Percentiles rank a stretch among this genome's conserved stretches.
Evolutionary conservation across 1,140 invertebrate species (phyloP).

Genomic region (Conopomorpha cramerella): DNA sequence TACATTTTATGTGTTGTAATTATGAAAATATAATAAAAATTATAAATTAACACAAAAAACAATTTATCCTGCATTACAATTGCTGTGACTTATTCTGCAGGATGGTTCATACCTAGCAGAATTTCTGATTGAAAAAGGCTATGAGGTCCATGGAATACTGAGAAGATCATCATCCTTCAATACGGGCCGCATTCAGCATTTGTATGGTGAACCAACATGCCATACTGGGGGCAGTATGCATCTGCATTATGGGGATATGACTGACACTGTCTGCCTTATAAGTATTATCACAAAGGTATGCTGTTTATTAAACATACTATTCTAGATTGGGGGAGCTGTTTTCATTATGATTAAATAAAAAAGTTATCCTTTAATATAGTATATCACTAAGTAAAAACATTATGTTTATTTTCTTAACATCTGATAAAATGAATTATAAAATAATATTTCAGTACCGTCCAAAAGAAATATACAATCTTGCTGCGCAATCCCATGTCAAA

Average conservation of each 20-base stretch:
- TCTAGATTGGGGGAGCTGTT: too few species aligned
- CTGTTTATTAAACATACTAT: too few species aligned
- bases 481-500: conserved; percentile 99
- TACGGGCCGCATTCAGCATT: conserved; percentile 92
- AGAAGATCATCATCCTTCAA: conserved; percentile 95
- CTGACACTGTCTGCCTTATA: conserved; percentile 95
- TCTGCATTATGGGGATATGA: conserved; percentile 99
- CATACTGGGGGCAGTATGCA: conserved; percentile 88
- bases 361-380: too few species aligned
- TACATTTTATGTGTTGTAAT: too few species aligned
- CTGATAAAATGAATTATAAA: too few species aligned
- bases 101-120: conserved; percentile 99
- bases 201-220: conserved; percentile 87
- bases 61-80: conserved; percentile 1
- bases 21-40: too few species aligned
- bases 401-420: too few species aligned
- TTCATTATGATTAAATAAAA: too few species aligned
- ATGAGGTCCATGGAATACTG: conserved; percentile 96
- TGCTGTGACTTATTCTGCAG: conserved; percentile 59
- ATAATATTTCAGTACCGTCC: conserved; percentile 81
- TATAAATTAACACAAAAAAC: neutral
- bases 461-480: conserved; percentile 97
- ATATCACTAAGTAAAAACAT: too few species aligned
- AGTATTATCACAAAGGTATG: conserved; percentile 84
- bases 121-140: conserved; percentile 92